phyloP scores from a whole-genome alignment of 2,797 vertebrate species.

The Ctenopoma multispine region DNA sequence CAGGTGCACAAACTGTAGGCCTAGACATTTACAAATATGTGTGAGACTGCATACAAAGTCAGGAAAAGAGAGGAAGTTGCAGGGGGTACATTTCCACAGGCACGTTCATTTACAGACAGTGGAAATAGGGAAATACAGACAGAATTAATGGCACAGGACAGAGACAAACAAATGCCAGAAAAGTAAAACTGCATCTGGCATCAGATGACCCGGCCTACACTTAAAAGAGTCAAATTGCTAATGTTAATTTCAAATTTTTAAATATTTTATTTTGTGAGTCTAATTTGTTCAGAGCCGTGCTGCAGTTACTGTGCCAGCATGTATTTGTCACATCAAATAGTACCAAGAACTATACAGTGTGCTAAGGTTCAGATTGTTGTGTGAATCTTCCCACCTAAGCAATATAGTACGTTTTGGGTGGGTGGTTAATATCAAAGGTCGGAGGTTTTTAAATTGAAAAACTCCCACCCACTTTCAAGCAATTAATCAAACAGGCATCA shows the following conservation, averaged over 20 bases:
- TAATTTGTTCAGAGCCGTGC: conserved; percentile 33
- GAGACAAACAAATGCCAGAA: conserved; percentile 69
- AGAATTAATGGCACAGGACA: conserved; percentile 69
- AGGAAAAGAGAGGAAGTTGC: conserved; percentile 67
- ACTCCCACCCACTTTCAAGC: conserved; percentile 62
- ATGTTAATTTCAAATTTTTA: not conserved
- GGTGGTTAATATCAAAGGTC: conserved; percentile 56
- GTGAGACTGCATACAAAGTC: conserved; percentile 53
- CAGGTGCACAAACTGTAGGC: conserved; percentile 57
- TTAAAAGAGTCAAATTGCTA: conserved; percentile 35
- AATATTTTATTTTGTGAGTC: conserved; percentile 16
- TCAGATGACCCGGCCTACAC: conserved; percentile 23
- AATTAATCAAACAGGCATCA: conserved; percentile 63
- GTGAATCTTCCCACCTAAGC: conserved; percentile 55
- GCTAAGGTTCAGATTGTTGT: conserved; percentile 52
- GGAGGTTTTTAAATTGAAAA: conserved; percentile 30
- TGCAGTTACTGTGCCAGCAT: conserved; percentile 69
- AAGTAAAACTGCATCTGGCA: conserved; percentile 61
- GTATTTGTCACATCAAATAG: conserved; percentile 70
- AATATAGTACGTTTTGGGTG: conserved; percentile 39
- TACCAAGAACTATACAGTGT: conserved; percentile 72
- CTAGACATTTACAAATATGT: conserved; percentile 45
- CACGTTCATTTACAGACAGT: conserved; percentile 75
- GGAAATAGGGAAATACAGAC: conserved; percentile 67
- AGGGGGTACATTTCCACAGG: conserved; percentile 79